phyloP scores from a whole-genome alignment of 2,888 invertebrate genomes.

The Actias luna region DNA sequence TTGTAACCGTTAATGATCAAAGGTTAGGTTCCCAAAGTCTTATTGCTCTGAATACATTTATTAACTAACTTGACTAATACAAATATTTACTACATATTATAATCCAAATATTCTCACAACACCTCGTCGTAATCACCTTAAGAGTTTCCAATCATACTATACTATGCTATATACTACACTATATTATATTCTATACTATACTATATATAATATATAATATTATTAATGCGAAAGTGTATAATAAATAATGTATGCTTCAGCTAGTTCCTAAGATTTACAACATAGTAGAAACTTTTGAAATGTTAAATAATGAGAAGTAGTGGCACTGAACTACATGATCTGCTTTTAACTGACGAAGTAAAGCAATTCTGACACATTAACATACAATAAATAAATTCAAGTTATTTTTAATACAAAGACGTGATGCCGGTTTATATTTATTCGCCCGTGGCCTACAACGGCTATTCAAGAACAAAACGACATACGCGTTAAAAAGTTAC shows the following conservation, averaged over 20 bases:
- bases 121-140: background rate
- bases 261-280: no score
- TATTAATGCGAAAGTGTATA: no score
- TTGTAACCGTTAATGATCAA: constrained; percentile 17
- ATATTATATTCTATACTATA: no score
- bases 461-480: background rate
- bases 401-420: constrained; percentile 44
- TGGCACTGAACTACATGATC: background rate
- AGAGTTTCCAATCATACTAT: no score
- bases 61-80: background rate
- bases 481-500: background rate
- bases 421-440: constrained; percentile 47
- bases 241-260: no score
- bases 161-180: no score
- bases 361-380: constrained; percentile 10
- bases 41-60: constrained; percentile 9
- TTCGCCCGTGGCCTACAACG: constrained; percentile 52
- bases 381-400: constrained; percentile 22
- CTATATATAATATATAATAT: no score
- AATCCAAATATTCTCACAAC: background rate
- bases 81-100: background rate
- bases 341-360: constrained; percentile 4
- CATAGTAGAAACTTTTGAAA: background rate
- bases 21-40: constrained; percentile 19
- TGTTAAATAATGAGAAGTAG: background rate